Base-by-base conservation (phyloP, 2,113 vertebrate genomes). In the Antechinus flavipes region DNA sequence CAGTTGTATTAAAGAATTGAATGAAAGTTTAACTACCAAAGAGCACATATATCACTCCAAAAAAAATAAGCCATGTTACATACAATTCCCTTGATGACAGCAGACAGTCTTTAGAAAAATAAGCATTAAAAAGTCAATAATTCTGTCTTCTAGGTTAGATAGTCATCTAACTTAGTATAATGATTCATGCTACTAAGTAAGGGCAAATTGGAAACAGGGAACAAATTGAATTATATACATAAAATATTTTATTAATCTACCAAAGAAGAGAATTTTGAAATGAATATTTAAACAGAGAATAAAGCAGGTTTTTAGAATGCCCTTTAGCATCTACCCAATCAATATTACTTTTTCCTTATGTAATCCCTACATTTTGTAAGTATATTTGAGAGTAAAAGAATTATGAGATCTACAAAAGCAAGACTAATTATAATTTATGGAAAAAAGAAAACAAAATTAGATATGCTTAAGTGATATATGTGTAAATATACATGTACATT, bases 21-120 rank as follows among this genome's bases (percentile, higher is more conserved):
- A 97, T 98, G 96, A 98, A 98, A 98, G 97, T 50, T 96, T 98
- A 97, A 97, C 97, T 97, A 94, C 91, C 91, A 96, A 98, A 97
- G 56, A 98, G 91, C 23, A 94, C 53, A 95, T 96, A 96, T 50
- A 97, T 98, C 96, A 97, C 95, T 98, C 96, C 89, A 98, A 95
- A 96, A 98, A 96, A 54, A 84, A 76, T n/a, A 96, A 95, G 89
- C 91, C 94, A 49, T 50, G 53, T 42, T 97, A 90, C 94, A 94
- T 52, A 94, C 2, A 95, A 92, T 97, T 98, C 96, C 95, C 96
- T 93, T 55, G 58, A 94, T 96, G 49, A 84, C 84, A 94, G 54
- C 84, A 96, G 94, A 95, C 54, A 95, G 96, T 97, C 97, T 97
- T 98, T 97, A 97, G 94, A 98, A 97, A 98, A 98, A 97, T 95